A percentile compares a stretch with the other conserved stretches of the same genome.
These are phyloP conservation scores for Synergus japonicus DNA, from an alignment of 2,888 invertebrate genomes.

Conservation along the genomic window DNA sequence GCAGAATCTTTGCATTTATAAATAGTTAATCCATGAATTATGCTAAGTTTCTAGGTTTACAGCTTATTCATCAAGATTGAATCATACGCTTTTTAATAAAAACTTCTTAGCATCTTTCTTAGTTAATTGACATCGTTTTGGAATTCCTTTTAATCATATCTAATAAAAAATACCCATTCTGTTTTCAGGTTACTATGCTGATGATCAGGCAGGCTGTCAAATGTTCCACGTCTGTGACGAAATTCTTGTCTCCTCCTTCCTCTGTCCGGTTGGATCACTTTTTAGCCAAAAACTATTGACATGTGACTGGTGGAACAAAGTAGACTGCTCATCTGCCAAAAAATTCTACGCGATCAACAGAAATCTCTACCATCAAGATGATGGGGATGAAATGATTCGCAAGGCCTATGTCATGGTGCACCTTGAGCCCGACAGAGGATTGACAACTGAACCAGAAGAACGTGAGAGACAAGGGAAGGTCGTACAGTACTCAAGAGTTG, in stretches of 20 bases:
- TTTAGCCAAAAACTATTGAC: slow-evolving; percentile 84
- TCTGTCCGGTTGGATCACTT: slow-evolving; percentile 84
- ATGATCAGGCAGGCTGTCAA: slow-evolving; percentile 83
- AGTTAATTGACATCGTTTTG: background rate
- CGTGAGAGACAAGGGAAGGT: slow-evolving; percentile 56
- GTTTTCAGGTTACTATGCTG: slow-evolving; percentile 83
- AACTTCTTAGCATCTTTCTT: background rate
- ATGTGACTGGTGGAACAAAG: slow-evolving; percentile 86
- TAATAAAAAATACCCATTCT: background rate
- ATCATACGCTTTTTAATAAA: background rate
- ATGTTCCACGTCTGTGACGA: slow-evolving; percentile 83
- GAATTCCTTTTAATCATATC: background rate
- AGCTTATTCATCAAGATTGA: background rate
- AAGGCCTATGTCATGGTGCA: slow-evolving; percentile 81
- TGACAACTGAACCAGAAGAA: slow-evolving; percentile 59
- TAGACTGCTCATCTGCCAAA: slow-evolving; percentile 80
- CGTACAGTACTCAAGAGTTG: slow-evolving; percentile 49
- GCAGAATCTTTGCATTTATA: background rate
- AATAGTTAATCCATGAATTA: background rate
- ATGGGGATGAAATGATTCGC: slow-evolving; percentile 80
- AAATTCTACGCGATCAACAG: slow-evolving; percentile 76
- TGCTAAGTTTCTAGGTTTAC: background rate
- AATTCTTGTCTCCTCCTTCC: slow-evolving; percentile 81
- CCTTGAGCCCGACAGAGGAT: slow-evolving; percentile 75
- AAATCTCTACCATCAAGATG: slow-evolving; percentile 73